Evolutionary conservation across 2,888 invertebrate genomes (phyloP).

Genomic region (Tolmerus cingulatus): DNA sequence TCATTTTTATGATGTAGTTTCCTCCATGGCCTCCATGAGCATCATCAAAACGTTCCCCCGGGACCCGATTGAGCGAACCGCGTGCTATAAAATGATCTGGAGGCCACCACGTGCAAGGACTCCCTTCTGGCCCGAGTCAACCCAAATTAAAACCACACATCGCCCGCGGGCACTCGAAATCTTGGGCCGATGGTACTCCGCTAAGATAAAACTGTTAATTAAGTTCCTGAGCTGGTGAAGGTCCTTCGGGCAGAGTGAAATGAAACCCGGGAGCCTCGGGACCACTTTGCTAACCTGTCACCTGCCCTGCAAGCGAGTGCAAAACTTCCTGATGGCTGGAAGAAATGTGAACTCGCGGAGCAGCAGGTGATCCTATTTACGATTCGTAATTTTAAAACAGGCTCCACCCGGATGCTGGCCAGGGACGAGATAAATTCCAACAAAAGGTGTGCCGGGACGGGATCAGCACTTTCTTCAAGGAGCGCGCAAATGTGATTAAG

Average conservation of each 20-base stretch:
- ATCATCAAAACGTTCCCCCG: neutral
- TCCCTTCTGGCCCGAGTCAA: neutral
- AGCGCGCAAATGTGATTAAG: neutral
- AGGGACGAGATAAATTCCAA: neutral
- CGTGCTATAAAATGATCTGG: neutral
- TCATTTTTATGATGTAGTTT: conserved; percentile 26
- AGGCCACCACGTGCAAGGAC: neutral
- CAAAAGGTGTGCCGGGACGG: neutral
- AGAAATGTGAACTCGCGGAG: neutral
- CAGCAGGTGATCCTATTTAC: neutral
- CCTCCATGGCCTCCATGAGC: neutral
- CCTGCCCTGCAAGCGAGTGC: neutral
- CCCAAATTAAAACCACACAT: neutral
- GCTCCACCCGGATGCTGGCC: neutral
- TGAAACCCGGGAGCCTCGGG: neutral
- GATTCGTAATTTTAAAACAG: neutral
- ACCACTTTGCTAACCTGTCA: neutral
- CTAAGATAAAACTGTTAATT: neutral
- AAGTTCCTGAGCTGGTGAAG: neutral
- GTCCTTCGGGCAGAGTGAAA: neutral
- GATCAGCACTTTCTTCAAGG: neutral
- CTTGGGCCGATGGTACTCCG: neutral
- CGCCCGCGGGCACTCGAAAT: neutral
- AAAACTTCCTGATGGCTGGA: neutral
- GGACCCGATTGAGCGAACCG: neutral